Evolutionary conservation across 2,797 vertebrate species (phyloP).

Genomic region (Balearica regulorum): DNA sequence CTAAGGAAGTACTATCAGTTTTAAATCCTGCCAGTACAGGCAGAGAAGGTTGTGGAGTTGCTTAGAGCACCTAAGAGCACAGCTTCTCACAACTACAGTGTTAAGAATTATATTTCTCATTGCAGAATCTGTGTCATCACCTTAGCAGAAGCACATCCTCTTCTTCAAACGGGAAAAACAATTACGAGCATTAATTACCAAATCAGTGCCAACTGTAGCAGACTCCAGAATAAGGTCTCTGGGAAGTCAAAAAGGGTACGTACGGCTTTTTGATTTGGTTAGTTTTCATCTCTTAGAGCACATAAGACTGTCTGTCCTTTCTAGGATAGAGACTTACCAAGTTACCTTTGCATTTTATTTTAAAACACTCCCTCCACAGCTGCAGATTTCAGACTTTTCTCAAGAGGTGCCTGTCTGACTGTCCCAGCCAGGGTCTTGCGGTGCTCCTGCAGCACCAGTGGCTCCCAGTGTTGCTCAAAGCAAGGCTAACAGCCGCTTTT

Average conservation of each 20-base stretch:
- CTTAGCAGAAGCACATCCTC: slow-evolving; percentile 90
- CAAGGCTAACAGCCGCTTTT: accelerated
- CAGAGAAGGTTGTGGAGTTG: background rate
- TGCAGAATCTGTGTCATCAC: slow-evolving; percentile 92
- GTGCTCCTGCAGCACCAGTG: background rate
- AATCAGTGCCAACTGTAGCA: slow-evolving; percentile 94
- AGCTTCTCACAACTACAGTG: background rate
- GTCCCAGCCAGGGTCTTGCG: background rate
- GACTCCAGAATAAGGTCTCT: slow-evolving; percentile 95
- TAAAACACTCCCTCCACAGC: background rate
- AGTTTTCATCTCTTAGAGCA: background rate
- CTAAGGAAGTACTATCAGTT: background rate
- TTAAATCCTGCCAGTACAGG: background rate
- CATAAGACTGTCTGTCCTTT: background rate
- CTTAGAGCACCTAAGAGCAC: accelerated
- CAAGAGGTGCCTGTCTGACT: background rate
- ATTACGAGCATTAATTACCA: slow-evolving; percentile 91
- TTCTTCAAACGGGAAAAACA: slow-evolving; percentile 85
- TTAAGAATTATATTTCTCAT: background rate
- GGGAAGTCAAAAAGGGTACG: slow-evolving; percentile 97
- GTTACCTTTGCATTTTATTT: background rate
- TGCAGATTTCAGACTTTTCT: background rate
- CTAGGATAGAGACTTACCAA: background rate
- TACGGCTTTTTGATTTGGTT: slow-evolving; percentile 59
- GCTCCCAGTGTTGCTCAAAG: background rate